These are phyloP conservation scores for Entomobrya proxima DNA, from an alignment of 2,888 invertebrate genomes.

Conservation along the genomic window DNA sequence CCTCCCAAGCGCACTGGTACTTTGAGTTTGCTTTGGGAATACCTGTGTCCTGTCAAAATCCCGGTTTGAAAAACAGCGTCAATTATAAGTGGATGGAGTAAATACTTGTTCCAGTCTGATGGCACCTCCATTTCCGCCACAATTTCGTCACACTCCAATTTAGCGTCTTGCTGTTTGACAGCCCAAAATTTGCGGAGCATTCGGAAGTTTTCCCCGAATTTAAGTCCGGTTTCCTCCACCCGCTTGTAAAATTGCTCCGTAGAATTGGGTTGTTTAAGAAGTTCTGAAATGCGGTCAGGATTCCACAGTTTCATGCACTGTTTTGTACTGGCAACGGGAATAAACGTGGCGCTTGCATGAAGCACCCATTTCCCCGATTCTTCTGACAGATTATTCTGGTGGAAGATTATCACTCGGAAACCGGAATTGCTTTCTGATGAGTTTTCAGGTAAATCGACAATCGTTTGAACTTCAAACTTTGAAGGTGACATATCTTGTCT, in stretches of 20 bases:
- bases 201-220: constrained; percentile 53
- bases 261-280: neutral
- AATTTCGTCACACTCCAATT: neutral
- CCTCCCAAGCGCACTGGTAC: constrained; percentile 46
- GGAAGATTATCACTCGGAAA: neutral
- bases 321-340: too few species aligned
- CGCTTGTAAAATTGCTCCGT: constrained; percentile 46
- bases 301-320: too few species aligned
- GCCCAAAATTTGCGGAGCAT: constrained; percentile 26
- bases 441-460: neutral
- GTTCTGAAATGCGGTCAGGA: neutral
- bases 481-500: neutral
- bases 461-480: too few species aligned
- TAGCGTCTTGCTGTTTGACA: neutral
- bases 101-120: neutral
- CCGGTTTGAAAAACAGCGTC: constrained; percentile 60
- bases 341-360: too few species aligned
- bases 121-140: neutral
- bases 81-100: constrained; percentile 48
- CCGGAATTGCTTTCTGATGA: too few species aligned
- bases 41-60: neutral
- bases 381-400: too few species aligned
- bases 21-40: constrained; percentile 1
- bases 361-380: too few species aligned
- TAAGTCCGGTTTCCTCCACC: constrained; percentile 37